Base-by-base conservation (phyloP, 2,797 vertebrate species). In the Sciurus vulgaris region DNA sequence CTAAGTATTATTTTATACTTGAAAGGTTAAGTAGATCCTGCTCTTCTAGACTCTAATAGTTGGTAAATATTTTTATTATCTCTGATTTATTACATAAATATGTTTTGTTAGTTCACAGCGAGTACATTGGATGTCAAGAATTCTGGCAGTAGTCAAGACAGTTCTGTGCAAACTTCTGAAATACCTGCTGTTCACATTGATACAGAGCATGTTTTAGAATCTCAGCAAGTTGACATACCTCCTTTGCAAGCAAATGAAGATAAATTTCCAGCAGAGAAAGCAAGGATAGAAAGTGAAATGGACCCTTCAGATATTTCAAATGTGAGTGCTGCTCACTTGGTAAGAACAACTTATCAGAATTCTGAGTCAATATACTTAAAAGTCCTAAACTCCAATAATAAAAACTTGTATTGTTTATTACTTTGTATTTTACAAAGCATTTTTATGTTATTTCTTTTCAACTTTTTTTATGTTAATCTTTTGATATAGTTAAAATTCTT, bases 291-390 rank as follows among this genome's bases (percentile, higher is more conserved):
- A 98, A 99, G 97, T 98, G 98, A 99, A 98, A 99, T 99, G 99
- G 99, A 99, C 98, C 99, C 99, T 98, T 99, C 99, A 97, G 99
- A 99, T 98, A 99, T 99, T 99, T 99, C 99, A 99, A 99, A 99
- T 98, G 99, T 99, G 99, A 99, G 99, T 99, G 99, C 99, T 99
- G 99, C 99, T 99, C 99, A 99, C 99, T 98, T 98, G 99, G 98
- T 98, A 97, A 98, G 98, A 98, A 97, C 95, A 98, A 97, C 97
- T 97, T 96, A 0, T 10, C 81, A 89, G 93, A 97, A 97, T 96
- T 98, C 56, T 38, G 15, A 89, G 49, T 97, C 93, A 90, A 92
- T 96, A 86, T 73, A 65, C 92, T 89, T 56, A 92, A 94, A 88
- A 95, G 56, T 11, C 28, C 77, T 83, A 84, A 91, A 81, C 47